phyloP scores from a whole-genome alignment of 1,140 invertebrate species.

The Tetragonula clypearis region DNA sequence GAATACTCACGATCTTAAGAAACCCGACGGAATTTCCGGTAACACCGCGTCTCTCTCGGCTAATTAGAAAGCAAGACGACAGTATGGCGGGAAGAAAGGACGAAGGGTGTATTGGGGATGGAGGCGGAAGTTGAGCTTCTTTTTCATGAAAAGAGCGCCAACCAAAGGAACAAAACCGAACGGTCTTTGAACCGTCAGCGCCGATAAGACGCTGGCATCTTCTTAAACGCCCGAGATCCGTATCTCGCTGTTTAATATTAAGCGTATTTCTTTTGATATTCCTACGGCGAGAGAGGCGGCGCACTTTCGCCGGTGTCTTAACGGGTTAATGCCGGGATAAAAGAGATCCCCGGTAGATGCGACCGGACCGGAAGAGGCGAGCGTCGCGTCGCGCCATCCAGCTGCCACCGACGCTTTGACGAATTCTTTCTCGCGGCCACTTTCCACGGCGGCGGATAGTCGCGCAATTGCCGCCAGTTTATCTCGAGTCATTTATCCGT shows the following conservation, averaged over 20 bases:
- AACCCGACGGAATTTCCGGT: slow-evolving; percentile 49
- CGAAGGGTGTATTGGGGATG: background rate
- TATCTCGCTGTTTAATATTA: slow-evolving; percentile 74
- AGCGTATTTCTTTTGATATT: slow-evolving; percentile 75
- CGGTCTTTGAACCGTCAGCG: slow-evolving; percentile 60
- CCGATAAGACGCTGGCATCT: slow-evolving; percentile 69
- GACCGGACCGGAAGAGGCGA: slow-evolving; percentile 15
- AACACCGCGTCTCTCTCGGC: slow-evolving; percentile 55
- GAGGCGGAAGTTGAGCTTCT: slow-evolving; percentile 37
- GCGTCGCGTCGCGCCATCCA: background rate
- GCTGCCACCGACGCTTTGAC: slow-evolving; percentile 54
- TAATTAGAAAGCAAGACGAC: slow-evolving; percentile 65
- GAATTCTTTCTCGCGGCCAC: slow-evolving; percentile 46
- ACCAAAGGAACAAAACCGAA: slow-evolving; percentile 70
- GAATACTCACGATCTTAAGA: slow-evolving; percentile 37
- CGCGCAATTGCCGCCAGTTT: slow-evolving; percentile 44
- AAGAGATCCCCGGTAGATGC: slow-evolving; percentile 48
- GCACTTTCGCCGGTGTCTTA: slow-evolving; percentile 54
- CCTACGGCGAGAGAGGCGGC: slow-evolving; percentile 39
- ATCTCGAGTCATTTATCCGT: slow-evolving; percentile 48
- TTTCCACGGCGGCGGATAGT: slow-evolving; percentile 52
- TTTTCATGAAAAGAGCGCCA: slow-evolving; percentile 56
- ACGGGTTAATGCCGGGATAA: slow-evolving; percentile 55
- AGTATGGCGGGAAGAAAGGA: slow-evolving; percentile 3
- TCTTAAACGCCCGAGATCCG: slow-evolving; percentile 67